These are phyloP conservation scores for Cliona cf. orientalis DNA, from an alignment of 37 sponge, comb jelly and placozoan genomes.

Conservation along the genomic window DNA sequence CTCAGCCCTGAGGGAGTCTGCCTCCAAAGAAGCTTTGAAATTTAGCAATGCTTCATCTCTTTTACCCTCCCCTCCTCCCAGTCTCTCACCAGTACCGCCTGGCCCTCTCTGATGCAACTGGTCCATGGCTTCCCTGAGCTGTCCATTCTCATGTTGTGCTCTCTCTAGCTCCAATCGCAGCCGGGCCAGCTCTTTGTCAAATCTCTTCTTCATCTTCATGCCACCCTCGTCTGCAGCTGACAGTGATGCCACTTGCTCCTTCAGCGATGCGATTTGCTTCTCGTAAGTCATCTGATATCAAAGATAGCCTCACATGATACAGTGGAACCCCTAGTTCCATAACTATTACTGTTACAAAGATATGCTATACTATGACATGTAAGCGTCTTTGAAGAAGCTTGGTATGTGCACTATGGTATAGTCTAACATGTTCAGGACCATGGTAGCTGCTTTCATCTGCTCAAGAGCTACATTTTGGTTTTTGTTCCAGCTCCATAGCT, in stretches of 20 bases:
- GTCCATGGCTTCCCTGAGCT: neutral
- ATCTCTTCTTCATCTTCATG: neutral
- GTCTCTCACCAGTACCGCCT: neutral
- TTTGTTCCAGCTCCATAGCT: too few species aligned
- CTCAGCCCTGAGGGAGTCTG: neutral
- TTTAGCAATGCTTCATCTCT: too few species aligned
- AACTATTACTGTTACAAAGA: too few species aligned
- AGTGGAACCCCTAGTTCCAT: too few species aligned
- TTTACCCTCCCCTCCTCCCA: neutral
- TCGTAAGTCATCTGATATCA: conserved; percentile 36
- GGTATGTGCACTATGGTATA: too few species aligned
- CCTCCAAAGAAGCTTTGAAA: neutral
- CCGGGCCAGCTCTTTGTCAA: neutral
- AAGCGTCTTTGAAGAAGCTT: too few species aligned
- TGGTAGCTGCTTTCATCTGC: too few species aligned
- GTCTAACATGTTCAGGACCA: too few species aligned
- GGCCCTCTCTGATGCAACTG: too few species aligned
- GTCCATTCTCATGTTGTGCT: neutral
- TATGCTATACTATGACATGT: too few species aligned
- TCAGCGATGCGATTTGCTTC: conserved; percentile 33
- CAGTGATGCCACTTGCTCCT: neutral
- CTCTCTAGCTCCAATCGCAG: neutral
- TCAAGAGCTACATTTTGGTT: too few species aligned
- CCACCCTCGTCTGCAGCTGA: neutral
- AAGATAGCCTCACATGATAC: too few species aligned